A percentile compares a stretch with the other conserved stretches of the same genome.
Conservation (phyloP, 1,140 invertebrate species). For the Drosophila miranda region DNA sequence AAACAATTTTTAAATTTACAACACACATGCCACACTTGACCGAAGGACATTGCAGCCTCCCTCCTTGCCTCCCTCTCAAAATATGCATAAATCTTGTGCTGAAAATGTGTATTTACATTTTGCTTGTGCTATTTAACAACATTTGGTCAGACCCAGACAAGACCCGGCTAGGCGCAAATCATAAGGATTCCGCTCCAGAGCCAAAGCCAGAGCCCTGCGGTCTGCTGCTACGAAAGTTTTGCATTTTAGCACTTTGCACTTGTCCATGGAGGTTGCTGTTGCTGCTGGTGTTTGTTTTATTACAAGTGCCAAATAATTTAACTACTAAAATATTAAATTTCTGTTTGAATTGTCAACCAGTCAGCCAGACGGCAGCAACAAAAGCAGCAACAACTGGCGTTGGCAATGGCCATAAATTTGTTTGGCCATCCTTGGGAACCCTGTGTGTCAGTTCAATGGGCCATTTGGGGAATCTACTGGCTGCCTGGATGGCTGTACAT, state of each 20-base stretch:
- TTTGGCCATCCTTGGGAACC: slow-evolving; percentile 8
- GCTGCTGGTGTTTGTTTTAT: slow-evolving; percentile 75
- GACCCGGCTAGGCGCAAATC: slow-evolving; percentile 32
- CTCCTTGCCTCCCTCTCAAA: slow-evolving; percentile 46
- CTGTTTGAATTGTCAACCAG: slow-evolving; percentile 68
- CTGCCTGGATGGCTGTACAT: slow-evolving; percentile 9
- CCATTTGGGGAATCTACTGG: slow-evolving; percentile 63
- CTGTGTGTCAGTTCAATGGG: slow-evolving; percentile 69
- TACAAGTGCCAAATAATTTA: slow-evolving; percentile 80
- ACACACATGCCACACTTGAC: slow-evolving; percentile 55
- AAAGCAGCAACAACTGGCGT: slow-evolving; percentile 14
- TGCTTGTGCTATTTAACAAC: slow-evolving; percentile 77
- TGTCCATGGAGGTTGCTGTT: slow-evolving; percentile 42
- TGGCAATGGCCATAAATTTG: slow-evolving; percentile 63
- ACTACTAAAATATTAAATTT: slow-evolving; percentile 80
- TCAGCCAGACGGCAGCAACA: slow-evolving; percentile 8
- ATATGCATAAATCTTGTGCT: slow-evolving; percentile 76
- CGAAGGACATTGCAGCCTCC: slow-evolving; percentile 11
- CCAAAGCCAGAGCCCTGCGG: background rate
- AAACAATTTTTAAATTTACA: slow-evolving; percentile 76
- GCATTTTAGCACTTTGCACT: slow-evolving; percentile 75
- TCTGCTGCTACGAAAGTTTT: slow-evolving; percentile 57
- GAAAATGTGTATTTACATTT: slow-evolving; percentile 66
- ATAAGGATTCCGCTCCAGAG: slow-evolving; percentile 33
- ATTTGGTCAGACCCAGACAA: slow-evolving; percentile 57